Conservation (phyloP, 2,113 vertebrate genomes). For the Channa argus region DNA sequence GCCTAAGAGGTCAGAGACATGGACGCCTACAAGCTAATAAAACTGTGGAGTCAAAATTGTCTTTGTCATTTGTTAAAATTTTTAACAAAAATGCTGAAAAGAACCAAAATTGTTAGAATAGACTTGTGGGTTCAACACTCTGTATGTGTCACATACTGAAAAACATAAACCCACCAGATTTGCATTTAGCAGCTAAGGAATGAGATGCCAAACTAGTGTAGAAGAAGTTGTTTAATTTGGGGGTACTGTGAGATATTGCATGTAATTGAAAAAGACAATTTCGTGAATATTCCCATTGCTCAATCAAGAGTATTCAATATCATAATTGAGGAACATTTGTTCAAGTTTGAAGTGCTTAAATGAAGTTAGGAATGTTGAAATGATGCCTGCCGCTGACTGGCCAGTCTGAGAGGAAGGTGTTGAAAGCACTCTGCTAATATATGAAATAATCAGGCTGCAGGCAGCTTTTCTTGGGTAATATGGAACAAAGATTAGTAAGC, state of each 20-base stretch:
- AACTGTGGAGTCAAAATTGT: slow-evolving; percentile 63
- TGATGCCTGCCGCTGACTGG: slow-evolving; percentile 58
- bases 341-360: slow-evolving; percentile 65
- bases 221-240: slow-evolving; percentile 8
- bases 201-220: slow-evolving; percentile 6
- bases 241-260: background rate
- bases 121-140: slow-evolving; percentile 63
- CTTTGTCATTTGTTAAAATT: slow-evolving; percentile 63
- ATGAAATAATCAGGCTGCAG: slow-evolving; percentile 71
- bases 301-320: slow-evolving; percentile 12
- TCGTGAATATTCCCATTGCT: slow-evolving; percentile 24
- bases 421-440: slow-evolving; percentile 61
- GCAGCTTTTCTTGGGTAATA: slow-evolving; percentile 55
- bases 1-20: slow-evolving; percentile 68
- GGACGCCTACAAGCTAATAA: slow-evolving; percentile 72
- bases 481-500: slow-evolving; percentile 42
- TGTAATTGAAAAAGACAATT: slow-evolving; percentile 11
- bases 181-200: slow-evolving; percentile 50
- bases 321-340: slow-evolving; percentile 44
- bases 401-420: slow-evolving; percentile 57
- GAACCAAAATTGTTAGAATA: slow-evolving; percentile 56
- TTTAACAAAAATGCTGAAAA: slow-evolving; percentile 49
- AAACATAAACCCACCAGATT: slow-evolving; percentile 51
- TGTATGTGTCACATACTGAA: slow-evolving; percentile 50
- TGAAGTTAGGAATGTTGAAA: slow-evolving; percentile 61